Conservation (phyloP, 2,113 vertebrate genomes). For the Carassius gibelio region DNA sequence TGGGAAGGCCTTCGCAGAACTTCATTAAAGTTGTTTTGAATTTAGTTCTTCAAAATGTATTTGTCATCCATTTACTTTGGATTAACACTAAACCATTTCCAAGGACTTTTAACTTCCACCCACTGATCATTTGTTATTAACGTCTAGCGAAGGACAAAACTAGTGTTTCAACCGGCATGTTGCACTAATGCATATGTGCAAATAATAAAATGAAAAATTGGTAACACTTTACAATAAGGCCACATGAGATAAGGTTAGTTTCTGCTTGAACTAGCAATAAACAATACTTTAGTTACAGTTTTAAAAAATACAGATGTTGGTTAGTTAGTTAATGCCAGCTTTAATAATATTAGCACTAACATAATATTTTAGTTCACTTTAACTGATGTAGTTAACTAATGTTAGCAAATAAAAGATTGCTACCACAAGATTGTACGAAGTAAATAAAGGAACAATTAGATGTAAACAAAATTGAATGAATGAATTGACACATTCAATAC, state of each 20-base stretch:
- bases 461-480: background rate
- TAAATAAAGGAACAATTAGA: background rate
- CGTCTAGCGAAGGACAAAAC: background rate
- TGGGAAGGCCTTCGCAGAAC: background rate
- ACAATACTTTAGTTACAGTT: background rate
- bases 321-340: background rate
- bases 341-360: background rate
- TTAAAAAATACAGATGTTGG: background rate
- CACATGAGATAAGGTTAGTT: background rate
- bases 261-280: background rate
- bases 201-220: background rate
- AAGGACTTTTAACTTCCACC: slow-evolving; percentile 13
- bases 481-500: background rate
- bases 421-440: background rate
- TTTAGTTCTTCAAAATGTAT: background rate
- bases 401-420: background rate
- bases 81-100: slow-evolving; percentile 3
- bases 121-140: background rate
- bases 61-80: background rate
- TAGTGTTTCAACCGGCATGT: background rate
- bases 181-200: background rate
- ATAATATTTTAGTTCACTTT: background rate
- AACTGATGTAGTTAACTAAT: background rate
- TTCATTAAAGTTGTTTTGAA: background rate
- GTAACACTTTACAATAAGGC: background rate